Evolutionary conservation across 1,140 invertebrate genomes (phyloP), one percentile per base, ranked within the genome.

Genomic region (Acromyrmex heyeri): DNA sequence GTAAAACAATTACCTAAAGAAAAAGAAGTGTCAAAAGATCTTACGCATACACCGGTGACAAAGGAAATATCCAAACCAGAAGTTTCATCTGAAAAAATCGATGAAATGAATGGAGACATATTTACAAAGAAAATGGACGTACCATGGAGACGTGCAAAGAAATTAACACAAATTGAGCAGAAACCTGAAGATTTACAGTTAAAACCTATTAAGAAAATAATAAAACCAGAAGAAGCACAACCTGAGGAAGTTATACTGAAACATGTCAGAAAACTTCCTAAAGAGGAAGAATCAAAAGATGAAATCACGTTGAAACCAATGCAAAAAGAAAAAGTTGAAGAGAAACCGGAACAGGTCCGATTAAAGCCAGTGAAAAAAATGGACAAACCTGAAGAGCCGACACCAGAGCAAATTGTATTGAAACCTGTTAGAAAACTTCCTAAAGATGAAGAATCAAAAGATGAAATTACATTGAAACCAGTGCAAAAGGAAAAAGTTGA

Each of bases 271-370:
- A 69, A 21, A 3, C 64, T 89, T 16, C 86, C 86, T 2, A 92
- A 91, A 78, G 88, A 92, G 14, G 89, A 91, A 62, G 87, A 88
- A 57, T 38, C 57, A 6, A 64, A 78, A 0, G 85, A 90, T 24
- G 70, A 87, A 55, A 30, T 95, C 5, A 92, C 92, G 3, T 92
- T 94, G 87, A 94, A 94, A 57, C 93, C 94, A 24, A 91, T 94
- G 0, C 88, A 94, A 57, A 94, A 93, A 34, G 64, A 44, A 6
- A 85, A 76, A 27, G 62, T 55, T 0, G 92, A 95, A 48, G 92
- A 95, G 62, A 92, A 92, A 3, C 72, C 92, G 14, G 95, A 95
- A 78, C 94, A 95, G 4, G 0, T 53, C 16, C 50, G 5, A 53
- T 16, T 55, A 24, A 48, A 44, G 10, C 38, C 38, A 10, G 38